These are phyloP conservation scores for Drosophila dives DNA, from an alignment of 2,888 invertebrate genomes.

Conservation along the genomic window DNA sequence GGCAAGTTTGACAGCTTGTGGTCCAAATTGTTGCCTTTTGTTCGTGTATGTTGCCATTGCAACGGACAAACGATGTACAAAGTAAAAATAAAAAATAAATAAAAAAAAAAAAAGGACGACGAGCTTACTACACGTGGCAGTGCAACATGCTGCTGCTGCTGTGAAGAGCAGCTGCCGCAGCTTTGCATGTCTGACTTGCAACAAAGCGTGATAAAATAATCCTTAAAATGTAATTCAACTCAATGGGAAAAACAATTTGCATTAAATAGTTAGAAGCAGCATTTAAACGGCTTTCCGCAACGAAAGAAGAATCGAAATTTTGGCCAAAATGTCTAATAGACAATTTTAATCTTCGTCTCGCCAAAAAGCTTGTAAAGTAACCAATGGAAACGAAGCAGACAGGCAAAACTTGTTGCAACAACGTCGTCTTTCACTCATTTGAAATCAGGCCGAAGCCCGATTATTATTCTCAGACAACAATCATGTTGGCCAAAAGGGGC, in stretches of 20 bases:
- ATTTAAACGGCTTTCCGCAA: conserved; percentile 8
- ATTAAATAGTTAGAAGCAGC: conserved; percentile 56
- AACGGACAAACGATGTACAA: conserved; percentile 15
- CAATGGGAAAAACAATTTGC: conserved; percentile 25
- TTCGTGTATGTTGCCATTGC: background rate
- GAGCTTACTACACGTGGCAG: background rate
- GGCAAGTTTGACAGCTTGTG: conserved; percentile 4
- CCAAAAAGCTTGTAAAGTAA: background rate
- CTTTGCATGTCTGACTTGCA: conserved; percentile 23
- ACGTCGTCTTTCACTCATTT: background rate
- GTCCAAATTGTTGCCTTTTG: background rate
- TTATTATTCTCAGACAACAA: too few species aligned
- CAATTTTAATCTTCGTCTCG: conserved; percentile 3
- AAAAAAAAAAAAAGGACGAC: background rate
- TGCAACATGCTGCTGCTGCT: background rate
- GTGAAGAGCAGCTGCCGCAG: background rate
- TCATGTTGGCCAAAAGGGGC: background rate
- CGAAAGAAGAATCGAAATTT: background rate
- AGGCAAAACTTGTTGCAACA: background rate
- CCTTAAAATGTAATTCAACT: conserved; percentile 27
- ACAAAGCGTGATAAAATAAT: conserved; percentile 34
- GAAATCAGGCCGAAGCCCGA: background rate
- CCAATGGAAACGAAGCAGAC: background rate
- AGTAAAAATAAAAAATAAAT: background rate
- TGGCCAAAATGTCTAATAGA: background rate